Evolutionary conservation across 2,113 vertebrate genomes (phyloP), one percentile per base, ranked within the genome.

Genomic region (Hirundichthys speculiger): DNA sequence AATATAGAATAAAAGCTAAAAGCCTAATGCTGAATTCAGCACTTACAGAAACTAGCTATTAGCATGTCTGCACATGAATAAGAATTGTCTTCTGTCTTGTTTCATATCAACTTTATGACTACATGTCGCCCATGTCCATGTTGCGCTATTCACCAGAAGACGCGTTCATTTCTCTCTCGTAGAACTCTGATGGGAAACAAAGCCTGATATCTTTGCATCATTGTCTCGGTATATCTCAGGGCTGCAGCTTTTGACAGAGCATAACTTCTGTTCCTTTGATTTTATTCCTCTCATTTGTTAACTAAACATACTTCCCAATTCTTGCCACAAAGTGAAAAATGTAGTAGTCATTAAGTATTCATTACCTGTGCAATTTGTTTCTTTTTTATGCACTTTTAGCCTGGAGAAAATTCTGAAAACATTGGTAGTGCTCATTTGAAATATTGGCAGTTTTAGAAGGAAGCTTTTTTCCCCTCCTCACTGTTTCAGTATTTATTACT

Each of bases 261-360:
- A 59, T 68, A 34, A 5, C 30, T 3, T 34, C 30, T 79, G 70
- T 71, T 81, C 40, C 52, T 81, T 76, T 85, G 64, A 75, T 83
- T 78, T 73, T 47, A 34, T 34, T 45, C 40, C 43, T 54, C 79
- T 84, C 75, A 80, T 85, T 89, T 83, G 85, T 85, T 86, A 88
- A 85, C 83, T 75, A 84, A 87, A 86, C 89, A 80, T 79, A 74
- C 49, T 69, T 84, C 73, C 83, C 83, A 74, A 88, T 86, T 84
- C 80, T 70, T 48, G 55, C 45, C 65, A 77, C 80, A 82, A 84
- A 90, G 85, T 89, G 88, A 86, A 85, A 80, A 89, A 78, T 88
- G 83, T 83, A 70, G 86, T 86, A 58, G 49, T 82, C 85, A 73
- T 91, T 77, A 89, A 89, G 73, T 84, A 86, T 91, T 90, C 76